Base-by-base conservation (phyloP, 1,140 invertebrate genomes). In the Drosophila orosa region DNA sequence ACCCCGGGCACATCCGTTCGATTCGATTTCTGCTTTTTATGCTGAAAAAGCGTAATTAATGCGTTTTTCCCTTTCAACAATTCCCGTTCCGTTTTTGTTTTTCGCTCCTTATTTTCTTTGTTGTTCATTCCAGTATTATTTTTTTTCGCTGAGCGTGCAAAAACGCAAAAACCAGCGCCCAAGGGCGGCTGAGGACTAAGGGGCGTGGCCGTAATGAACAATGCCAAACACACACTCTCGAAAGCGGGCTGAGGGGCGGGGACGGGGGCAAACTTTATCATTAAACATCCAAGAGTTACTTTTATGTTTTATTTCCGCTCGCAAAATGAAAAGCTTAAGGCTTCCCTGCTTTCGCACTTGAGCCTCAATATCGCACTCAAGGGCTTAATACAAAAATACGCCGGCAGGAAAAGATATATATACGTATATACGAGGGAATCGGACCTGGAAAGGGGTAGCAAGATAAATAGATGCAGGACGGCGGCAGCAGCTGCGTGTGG, bases 31-130 rank as follows among this genome's bases (percentile, higher is more conserved):
- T 47, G 62, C 47, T 81, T 76, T 83, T 75, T 57, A 61, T 78
- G 78, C 84, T 86, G 83, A 87, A 86, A 69, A 80, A 86, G 83
- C 84, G 79, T 86, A 86, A 86, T 86, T 87, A 86, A 86, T 86
- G 83, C 80, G 72, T 87, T 86, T 80, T 86, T 78, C 57, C 72
- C 71, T 79, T 58, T 80, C 57, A 73, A 74, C 71, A 47, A 74
- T 60, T 54, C 61, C 50, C 56, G 59, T 47, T 57, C 44, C 69
- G 40, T 57, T 78, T 54, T 79, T 58, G 40, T 50, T 47, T 44
- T 74, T 79, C 62, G 67, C 56, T 48, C 35, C 25, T 54, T 55
- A 47, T 47, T 47, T 55, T 22, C 39, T 47, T 58, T 39, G 25
- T 71, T 58, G 67, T 58, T 71, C 65, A 47, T 40, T 55, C 57